These are phyloP conservation scores for Hylyphantes graminicola DNA, from an alignment of 1,140 invertebrate genomes.

Conservation along the genomic window DNA sequence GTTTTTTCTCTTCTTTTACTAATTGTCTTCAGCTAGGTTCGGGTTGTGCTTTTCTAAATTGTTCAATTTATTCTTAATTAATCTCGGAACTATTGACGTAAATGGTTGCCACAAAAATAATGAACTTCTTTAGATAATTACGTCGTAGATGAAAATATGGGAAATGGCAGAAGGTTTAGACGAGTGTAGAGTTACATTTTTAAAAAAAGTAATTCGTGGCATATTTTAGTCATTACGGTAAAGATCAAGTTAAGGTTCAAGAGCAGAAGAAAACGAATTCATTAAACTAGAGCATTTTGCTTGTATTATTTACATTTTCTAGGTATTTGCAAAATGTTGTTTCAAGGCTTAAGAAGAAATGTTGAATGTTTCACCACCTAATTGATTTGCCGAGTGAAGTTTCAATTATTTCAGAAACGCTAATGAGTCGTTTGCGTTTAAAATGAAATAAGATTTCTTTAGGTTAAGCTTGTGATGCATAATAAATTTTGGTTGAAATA, in stretches of 20 bases:
- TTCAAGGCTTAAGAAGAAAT: no score
- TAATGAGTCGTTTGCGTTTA: no score
- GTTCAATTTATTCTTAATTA: constrained; percentile 60
- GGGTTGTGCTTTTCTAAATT: constrained; percentile 56
- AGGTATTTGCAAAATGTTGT: constrained; percentile 12
- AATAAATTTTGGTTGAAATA: no score
- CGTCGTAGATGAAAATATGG: constrained; percentile 56
- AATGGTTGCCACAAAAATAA: constrained; percentile 55
- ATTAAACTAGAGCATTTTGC: constrained; percentile 28
- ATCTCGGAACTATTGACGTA: constrained; percentile 57
- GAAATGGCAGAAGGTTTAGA: constrained; percentile 55
- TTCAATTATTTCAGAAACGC: no score
- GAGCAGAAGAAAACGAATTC: constrained; percentile 36
- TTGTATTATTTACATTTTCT: constrained; percentile 3
- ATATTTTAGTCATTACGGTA: constrained; percentile 51
- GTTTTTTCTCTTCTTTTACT: constrained; percentile 41
- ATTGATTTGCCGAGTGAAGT: no score
- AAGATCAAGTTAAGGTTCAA: constrained; percentile 20
- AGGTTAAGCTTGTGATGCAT: no score
- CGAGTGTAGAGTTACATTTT: constrained; percentile 40
- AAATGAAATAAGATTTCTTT: no score
- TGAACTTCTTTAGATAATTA: constrained; percentile 57
- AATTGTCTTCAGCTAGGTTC: constrained; percentile 24
- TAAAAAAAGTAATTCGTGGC: constrained; percentile 27
- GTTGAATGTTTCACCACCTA: no score